These are phyloP conservation scores for Drosophila leonis DNA, from an alignment of 2,888 invertebrate species.

Conservation along the genomic window DNA sequence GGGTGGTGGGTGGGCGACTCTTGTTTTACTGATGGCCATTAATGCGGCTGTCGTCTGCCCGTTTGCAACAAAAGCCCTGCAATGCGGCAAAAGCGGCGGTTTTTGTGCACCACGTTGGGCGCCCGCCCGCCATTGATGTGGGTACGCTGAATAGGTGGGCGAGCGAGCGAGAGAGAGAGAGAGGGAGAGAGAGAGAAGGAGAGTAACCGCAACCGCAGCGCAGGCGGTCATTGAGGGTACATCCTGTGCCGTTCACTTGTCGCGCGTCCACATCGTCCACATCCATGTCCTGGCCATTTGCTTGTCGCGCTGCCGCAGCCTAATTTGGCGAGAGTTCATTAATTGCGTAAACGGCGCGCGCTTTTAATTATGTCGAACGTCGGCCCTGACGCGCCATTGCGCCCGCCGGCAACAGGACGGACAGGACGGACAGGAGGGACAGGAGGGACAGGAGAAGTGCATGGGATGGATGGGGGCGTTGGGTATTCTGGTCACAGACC, in stretches of 20 bases:
- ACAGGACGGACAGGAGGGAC: background rate
- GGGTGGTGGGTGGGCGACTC: conserved; percentile 10
- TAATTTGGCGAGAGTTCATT: conserved; percentile 80
- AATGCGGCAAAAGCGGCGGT: conserved; percentile 78
- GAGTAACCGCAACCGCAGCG: conserved; percentile 55
- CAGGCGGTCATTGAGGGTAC: conserved; percentile 56
- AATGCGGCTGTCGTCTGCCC: conserved; percentile 67
- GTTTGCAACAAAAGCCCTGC: conserved; percentile 74
- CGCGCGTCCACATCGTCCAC: background rate
- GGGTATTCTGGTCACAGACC: conserved; percentile 42
- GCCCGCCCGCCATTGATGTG: conserved; percentile 29
- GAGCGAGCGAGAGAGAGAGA: background rate
- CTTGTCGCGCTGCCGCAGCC: conserved; percentile 78
- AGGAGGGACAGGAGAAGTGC: too few species aligned
- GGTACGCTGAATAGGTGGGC: background rate
- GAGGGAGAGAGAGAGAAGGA: conserved; percentile 7
- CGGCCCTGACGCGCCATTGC: conserved; percentile 37
- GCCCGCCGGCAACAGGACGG: conserved; percentile 1
- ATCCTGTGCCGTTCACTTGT: conserved; percentile 36
- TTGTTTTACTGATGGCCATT: conserved; percentile 68
- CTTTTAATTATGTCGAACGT: conserved; percentile 79
- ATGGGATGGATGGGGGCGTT: too few species aligned
- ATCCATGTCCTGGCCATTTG: conserved; percentile 59
- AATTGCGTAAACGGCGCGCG: conserved; percentile 80
- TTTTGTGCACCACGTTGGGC: conserved; percentile 62